These are phyloP conservation scores for Pseudomugil gertrudae DNA, from an alignment of 2,797 vertebrate species.

Conservation along the genomic window DNA sequence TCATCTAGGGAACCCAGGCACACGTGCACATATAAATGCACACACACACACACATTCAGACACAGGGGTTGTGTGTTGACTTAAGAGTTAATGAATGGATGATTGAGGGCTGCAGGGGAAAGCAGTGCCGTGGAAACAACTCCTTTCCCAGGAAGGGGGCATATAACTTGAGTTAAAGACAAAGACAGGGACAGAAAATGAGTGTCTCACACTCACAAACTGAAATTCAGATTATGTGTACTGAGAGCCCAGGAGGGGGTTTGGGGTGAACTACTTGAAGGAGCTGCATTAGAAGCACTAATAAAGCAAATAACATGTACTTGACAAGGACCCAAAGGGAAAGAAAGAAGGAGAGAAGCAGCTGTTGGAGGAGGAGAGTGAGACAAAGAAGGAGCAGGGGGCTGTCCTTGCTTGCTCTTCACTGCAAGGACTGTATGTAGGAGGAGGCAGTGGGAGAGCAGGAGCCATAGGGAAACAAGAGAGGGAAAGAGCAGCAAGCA, in stretches of 20 bases:
- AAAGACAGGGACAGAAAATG: conserved; percentile 63
- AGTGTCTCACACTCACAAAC: conserved; percentile 51
- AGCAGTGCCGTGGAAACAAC: conserved; percentile 73
- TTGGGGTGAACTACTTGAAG: conserved; percentile 58
- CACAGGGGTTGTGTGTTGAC: conserved; percentile 77
- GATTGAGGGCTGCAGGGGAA: conserved; percentile 76
- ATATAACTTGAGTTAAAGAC: conserved; percentile 59
- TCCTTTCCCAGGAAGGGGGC: conserved; percentile 74
- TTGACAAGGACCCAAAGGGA: conserved; percentile 74
- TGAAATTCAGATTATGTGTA: conserved; percentile 64
- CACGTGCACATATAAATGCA: conserved; percentile 25
- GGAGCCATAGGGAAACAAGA: conserved; percentile 46
- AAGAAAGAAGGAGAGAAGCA: conserved; percentile 72
- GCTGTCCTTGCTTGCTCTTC: conserved; percentile 83
- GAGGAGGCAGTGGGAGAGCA: conserved; percentile 74
- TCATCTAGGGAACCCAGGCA: conserved; percentile 40
- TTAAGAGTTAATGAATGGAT: conserved; percentile 85
- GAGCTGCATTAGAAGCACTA: conserved; percentile 60
- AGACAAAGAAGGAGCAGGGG: conserved; percentile 79
- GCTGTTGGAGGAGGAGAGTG: conserved; percentile 77
- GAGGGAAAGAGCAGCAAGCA: conserved; percentile 39
- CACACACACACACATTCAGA: conserved; percentile 23
- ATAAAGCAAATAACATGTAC: conserved; percentile 80
- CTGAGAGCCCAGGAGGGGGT: conserved; percentile 50
- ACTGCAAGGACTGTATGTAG: conserved; percentile 69